phyloP scores from a whole-genome alignment of 1,140 invertebrate genomes.

The Aphaenogaster rudis region DNA sequence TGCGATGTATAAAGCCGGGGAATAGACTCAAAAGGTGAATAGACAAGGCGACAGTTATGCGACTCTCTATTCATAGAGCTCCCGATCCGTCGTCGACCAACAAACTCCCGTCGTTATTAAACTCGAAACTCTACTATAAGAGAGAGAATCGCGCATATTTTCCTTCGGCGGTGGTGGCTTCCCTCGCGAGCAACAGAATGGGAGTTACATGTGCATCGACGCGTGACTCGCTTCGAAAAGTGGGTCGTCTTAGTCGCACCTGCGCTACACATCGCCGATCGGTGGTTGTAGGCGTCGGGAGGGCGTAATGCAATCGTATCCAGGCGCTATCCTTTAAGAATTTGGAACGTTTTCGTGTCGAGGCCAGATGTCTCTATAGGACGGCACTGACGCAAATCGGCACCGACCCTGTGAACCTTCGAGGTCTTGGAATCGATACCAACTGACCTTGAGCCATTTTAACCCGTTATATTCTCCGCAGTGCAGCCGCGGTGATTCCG shows the following conservation, averaged over 20 bases:
- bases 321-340: slow-evolving; percentile 68
- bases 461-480: slow-evolving; percentile 66
- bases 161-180: slow-evolving; percentile 2
- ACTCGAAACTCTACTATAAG: slow-evolving; percentile 29
- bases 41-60: slow-evolving; percentile 36
- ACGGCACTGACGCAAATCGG: slow-evolving; percentile 74
- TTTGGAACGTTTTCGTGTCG: slow-evolving; percentile 67
- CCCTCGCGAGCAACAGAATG: neutral
- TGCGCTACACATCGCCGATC: neutral
- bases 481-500: slow-evolving; percentile 66
- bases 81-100: slow-evolving; percentile 41
- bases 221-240: slow-evolving; percentile 48
- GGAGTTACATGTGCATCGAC: slow-evolving; percentile 41
- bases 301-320: slow-evolving; percentile 23
- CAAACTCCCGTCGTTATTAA: slow-evolving; percentile 60
- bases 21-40: slow-evolving; percentile 26
- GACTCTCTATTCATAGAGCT: slow-evolving; percentile 48
- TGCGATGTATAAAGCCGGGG: slow-evolving; percentile 17
- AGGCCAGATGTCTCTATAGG: slow-evolving; percentile 64
- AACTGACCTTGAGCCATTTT: slow-evolving; percentile 82
- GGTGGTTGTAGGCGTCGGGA: neutral
- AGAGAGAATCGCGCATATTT: slow-evolving; percentile 27
- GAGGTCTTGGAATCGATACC: slow-evolving; percentile 78
- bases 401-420: slow-evolving; percentile 77
- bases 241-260: slow-evolving; percentile 37